A percentile compares a stretch with the other conserved stretches of the same genome.
Evolutionary conservation across 2,888 invertebrate species (phyloP).

Genomic region (Platyscelio sp.): DNA sequence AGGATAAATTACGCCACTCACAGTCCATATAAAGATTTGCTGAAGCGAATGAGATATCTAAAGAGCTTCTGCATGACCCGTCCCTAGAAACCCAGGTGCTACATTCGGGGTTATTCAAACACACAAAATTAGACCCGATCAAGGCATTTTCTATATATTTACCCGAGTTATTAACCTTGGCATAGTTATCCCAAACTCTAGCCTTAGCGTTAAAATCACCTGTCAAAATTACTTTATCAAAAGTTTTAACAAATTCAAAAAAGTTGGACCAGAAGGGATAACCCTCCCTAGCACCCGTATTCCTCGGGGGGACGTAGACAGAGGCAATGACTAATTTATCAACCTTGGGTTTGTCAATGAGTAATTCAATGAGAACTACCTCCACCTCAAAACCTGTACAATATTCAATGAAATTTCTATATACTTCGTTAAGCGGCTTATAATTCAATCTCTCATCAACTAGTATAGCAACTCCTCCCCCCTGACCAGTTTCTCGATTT

Average conservation of each 20-base stretch:
- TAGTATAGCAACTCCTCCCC: neutral
- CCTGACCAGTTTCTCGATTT: neutral
- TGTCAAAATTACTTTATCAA: neutral
- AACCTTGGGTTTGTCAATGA: no score
- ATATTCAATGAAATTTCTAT: neutral
- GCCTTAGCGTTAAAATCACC: slow-evolving; percentile 25
- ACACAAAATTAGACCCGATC: slow-evolving; percentile 18
- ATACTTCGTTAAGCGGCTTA: neutral
- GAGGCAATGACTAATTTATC: neutral
- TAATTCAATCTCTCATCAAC: neutral
- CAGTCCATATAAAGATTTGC: neutral
- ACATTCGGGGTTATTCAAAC: slow-evolving; percentile 7
- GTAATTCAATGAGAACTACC: neutral
- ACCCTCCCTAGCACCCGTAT: neutral
- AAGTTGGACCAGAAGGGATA: neutral
- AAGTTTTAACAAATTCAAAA: neutral
- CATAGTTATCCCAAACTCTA: neutral
- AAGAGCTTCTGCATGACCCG: neutral
- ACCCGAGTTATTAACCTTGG: neutral
- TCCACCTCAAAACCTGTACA: neutral
- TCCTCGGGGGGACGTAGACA: neutral
- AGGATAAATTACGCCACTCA: neutral
- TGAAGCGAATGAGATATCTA: slow-evolving; percentile 18
- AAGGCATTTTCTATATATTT: neutral
- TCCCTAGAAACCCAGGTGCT: slow-evolving; percentile 24